Evolutionary conservation across 2,113 vertebrate genomes (phyloP), one percentile per base, ranked within the genome.

Genomic region (Podarcis cretensis): DNA sequence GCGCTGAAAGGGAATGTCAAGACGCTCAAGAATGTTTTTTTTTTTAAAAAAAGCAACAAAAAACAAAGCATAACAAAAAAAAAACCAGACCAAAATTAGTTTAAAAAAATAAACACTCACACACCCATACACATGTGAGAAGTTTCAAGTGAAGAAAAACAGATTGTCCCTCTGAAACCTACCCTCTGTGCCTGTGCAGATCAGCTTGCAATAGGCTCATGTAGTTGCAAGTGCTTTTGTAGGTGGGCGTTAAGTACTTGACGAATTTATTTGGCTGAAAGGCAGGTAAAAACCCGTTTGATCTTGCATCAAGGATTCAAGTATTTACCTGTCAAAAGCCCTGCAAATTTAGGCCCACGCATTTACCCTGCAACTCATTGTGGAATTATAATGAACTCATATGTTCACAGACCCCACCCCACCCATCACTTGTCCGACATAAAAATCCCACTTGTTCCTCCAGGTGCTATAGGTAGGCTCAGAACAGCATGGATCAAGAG

Each of bases 251-350:
- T n/a, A 87, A 91, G 90, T 35, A 87, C 84, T 86, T 69, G 43
- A 75, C 69, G 75, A 95, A 91, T 12, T 89, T 92, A 40, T 92
- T 81, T 77, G 88, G 87, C 88, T 93, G 73, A 92, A 94, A 88
- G 91, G 89, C 97, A 96, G 93, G 96, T 94, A 89, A 94, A 94
- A 95, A 96, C 96, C 93, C 65, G 95, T 89, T 89, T 10, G 0
- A 6, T 92, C 92, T 95, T 89, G 94, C 87, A 83, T 89, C 91
- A 91, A 74, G 85, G 89, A 95, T 92, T 94, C 91, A 16, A 96
- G 94, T 94, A 94, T 95, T 95, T 96, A 94, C 96, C 93, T 96
- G 96, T 91, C 83, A 66, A 90, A 96, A 90, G 40, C 87, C 85
- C 90, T 90, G 84, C 90, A 94, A 79, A 94, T 94, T 94, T 91